Evolutionary conservation across 2,888 invertebrate species (phyloP), one percentile per base, ranked within the genome.

Genomic region (Tetanocera ferruginea): DNA sequence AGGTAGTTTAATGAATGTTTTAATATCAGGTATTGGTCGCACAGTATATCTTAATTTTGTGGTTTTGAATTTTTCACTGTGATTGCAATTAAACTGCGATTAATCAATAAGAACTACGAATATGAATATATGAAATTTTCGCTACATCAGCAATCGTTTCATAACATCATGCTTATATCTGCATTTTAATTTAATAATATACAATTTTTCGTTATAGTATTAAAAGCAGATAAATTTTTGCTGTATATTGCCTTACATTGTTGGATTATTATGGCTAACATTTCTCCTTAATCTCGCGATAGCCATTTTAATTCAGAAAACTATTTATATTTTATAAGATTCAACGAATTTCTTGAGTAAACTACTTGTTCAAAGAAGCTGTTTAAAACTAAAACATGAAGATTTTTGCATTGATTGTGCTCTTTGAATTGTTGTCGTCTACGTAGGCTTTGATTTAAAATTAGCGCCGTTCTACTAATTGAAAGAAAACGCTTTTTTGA

Each of bases 211-310:
- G 28, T 6, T 19, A 25, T 57, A 23, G 25, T 19, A 57, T n/a
- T 23, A 5, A 25, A 23, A 23, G 23, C 23, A 23, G 57, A 23
- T 57, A 57, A 57, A 57, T 57, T n/a, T 25, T 8, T 57, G n/a
- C n/a, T 57, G 9, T 51, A 37, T 8, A 69, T 74, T 64, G 76
- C 79, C 87, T 83, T 88, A 87, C 87, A 88, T 83, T 79, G 80
- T 77, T 64, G 86, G 87, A 74, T 81, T 78, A 78, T 85, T 84
- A 11, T 86, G 85, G 78, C 83, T 86, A 49, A 86, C 83, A 80
- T 87, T 87, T 78, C 85, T 82, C 70, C 88, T 84, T 76, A 87
- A 81, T 57, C 86, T 84, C 28, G 87, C 80, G 82, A 88, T 86
- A 62, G 87, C 84, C 87, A 87, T 87, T 78, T 72, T 78, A 57